These are phyloP conservation scores for Stictocephala bisonia DNA, from an alignment of 2,888 invertebrate species.

Conservation along the genomic window DNA sequence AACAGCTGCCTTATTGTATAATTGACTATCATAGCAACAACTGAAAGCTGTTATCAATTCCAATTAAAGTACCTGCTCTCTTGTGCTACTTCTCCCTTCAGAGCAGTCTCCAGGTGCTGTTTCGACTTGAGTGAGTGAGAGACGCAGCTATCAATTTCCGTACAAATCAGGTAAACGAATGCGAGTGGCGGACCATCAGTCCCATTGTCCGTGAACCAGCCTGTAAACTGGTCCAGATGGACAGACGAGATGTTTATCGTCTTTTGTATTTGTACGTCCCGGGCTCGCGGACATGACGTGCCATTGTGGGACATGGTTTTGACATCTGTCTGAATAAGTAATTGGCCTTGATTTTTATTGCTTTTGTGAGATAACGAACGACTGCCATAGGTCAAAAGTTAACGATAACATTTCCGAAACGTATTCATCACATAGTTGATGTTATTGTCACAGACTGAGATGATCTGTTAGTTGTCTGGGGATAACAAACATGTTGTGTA, in stretches of 20 bases:
- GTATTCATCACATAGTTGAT: too few species aligned
- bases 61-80: too few species aligned
- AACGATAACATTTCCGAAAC: constrained; percentile 15
- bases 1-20: too few species aligned
- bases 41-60: too few species aligned
- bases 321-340: constrained; percentile 6
- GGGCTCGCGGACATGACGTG: not conserved
- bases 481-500: too few species aligned
- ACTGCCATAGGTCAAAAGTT: constrained; percentile 23
- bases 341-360: not conserved
- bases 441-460: too few species aligned
- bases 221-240: constrained; percentile 18
- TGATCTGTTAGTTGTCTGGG: too few species aligned
- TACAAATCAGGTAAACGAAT: constrained; percentile 42
- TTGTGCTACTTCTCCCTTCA: too few species aligned
- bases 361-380: constrained; percentile 10
- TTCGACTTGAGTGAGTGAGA: not conserved
- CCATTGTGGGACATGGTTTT: constrained; percentile 31
- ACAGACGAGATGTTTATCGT: constrained; percentile 29
- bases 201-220: constrained; percentile 15
- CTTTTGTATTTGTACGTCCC: constrained; percentile 36
- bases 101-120: not conserved
- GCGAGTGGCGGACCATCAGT: not conserved
- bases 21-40: too few species aligned
- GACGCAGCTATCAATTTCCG: constrained; percentile 34